phyloP scores from a whole-genome alignment of 2,113 vertebrate species.

The Pseudorectes ferrugineus region DNA sequence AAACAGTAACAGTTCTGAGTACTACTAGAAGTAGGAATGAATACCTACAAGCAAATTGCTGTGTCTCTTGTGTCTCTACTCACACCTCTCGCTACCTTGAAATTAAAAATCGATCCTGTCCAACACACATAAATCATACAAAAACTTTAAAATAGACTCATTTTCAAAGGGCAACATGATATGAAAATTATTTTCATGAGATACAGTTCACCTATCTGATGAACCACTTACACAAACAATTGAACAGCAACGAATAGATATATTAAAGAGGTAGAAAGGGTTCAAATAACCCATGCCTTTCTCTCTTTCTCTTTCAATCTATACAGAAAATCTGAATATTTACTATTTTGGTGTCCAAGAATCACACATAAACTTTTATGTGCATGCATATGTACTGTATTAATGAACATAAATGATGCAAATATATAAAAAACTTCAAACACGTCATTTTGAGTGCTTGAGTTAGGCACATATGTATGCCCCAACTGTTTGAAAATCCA shows the following conservation, averaged over 20 bases:
- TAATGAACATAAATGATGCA: not conserved
- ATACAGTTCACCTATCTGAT: not conserved
- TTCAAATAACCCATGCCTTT: not conserved
- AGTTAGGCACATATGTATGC: not conserved
- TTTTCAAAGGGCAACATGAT: not conserved
- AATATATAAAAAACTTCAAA: not conserved
- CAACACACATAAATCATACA: not conserved
- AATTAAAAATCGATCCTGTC: not conserved
- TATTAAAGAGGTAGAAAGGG: not conserved
- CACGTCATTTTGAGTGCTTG: not conserved
- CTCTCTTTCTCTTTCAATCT: not conserved
- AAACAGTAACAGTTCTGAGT: not conserved
- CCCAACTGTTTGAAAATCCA: not conserved
- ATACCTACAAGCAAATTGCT: not conserved
- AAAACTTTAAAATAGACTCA: not conserved
- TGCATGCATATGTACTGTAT: not conserved
- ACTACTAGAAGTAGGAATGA: not conserved
- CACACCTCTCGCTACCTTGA: not conserved
- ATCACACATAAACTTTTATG: not conserved
- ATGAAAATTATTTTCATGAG: slow-evolving; percentile 36
- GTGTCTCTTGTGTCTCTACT: not conserved
- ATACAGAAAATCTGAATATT: not conserved
- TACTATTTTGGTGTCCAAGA: not conserved
- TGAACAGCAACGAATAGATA: not conserved
- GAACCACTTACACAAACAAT: not conserved